Base-by-base conservation (phyloP, 2,888 invertebrate species). In the Hydraecia micacea region DNA sequence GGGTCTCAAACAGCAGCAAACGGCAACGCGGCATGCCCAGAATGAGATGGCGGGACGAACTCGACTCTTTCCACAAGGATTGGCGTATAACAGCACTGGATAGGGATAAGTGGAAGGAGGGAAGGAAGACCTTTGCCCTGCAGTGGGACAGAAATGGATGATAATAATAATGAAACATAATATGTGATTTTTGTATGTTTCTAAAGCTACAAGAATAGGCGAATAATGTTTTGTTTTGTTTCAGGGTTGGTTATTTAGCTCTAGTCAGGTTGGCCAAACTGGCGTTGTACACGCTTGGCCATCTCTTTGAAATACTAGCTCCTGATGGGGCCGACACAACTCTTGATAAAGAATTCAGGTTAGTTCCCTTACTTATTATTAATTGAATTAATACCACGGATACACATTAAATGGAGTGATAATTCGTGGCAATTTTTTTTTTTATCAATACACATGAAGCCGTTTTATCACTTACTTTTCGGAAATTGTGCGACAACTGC, bases 221-320 rank as follows among this genome's bases (percentile, higher is more conserved):
- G 0, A 52, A 13, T 58, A 42, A 83, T 55, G 2, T 62, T 36
- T 60, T 73, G 55, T 73, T 91, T 91, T 69, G 70, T 95, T 95
- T 82, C 95, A 98, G 99, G 89, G 98, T 98, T 78, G 99, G 99
- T 18, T 99, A 98, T 95, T 97, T 99, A 91, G 98, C 98, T 68
- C 98, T 99, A 86, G 97, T 99, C 90, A 98, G 99, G 92, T 97
- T 99, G 87, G 98, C 98, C 87, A 99, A 99, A 95, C 96, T 99
- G 80, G 97, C 99, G 90, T 96, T 99, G 74, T 99, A 99, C 55
- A 98, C 99, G 15, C 97, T 99, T 82, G 99, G 98, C 18, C 98
- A 99, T 91, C 97, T 98, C 39, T 97, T 98, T 95, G 98, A 98
- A 92, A 95, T 94, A 96, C 97, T 93, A 93, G 97, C 93, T 92